phyloP scores from a whole-genome alignment of 2,888 invertebrate genomes.

The Mystacides longicornis region DNA sequence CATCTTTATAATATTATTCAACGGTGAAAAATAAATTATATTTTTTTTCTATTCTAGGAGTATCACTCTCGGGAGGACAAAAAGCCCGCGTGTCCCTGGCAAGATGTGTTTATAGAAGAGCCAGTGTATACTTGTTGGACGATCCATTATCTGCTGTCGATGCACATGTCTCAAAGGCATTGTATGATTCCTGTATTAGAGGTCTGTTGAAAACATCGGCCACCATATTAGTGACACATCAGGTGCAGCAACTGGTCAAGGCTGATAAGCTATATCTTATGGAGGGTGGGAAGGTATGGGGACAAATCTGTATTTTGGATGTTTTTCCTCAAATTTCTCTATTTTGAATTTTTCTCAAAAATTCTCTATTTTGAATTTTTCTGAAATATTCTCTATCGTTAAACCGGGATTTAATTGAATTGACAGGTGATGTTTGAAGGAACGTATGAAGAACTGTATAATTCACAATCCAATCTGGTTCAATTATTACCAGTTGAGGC shows the following conservation, averaged over 20 bases:
- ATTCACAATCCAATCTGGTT: constrained; percentile 71
- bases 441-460: constrained; percentile 81
- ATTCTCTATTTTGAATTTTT: neutral
- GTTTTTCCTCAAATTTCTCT: neutral
- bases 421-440: constrained; percentile 33
- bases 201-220: constrained; percentile 48
- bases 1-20: neutral
- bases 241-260: constrained; percentile 51
- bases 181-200: constrained; percentile 36
- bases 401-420: neutral
- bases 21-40: neutral
- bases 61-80: constrained; percentile 62
- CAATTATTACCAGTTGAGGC: constrained; percentile 43
- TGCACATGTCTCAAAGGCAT: constrained; percentile 53
- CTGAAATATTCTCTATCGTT: neutral
- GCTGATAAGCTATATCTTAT: constrained; percentile 43
- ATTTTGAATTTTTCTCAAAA: neutral
- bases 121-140: constrained; percentile 57
- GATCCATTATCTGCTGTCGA: constrained; percentile 58
- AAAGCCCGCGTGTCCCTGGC: constrained; percentile 52
- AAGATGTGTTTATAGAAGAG: constrained; percentile 52
- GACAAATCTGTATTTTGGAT: neutral
- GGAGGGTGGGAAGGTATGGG: constrained; percentile 35
- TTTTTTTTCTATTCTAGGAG: constrained; percentile 34
- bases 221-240: constrained; percentile 57